These are phyloP conservation scores for Dasyprocta punctata DNA, from an alignment of 2,113 vertebrate genomes.

Conservation along the genomic window DNA sequence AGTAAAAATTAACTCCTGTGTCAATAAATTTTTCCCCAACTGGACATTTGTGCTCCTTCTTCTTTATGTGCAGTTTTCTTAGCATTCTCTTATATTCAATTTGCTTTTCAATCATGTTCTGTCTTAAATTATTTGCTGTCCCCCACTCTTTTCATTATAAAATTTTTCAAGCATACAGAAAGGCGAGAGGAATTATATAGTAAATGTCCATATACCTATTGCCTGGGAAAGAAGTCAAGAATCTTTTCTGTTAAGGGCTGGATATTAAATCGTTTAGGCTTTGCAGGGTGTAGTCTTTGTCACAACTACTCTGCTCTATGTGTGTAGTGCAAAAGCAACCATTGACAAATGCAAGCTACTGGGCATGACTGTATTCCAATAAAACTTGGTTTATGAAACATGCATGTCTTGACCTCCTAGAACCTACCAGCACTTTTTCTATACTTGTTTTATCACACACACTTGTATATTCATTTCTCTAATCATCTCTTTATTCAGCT, in stretches of 20 bases:
- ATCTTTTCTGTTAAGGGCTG: background rate
- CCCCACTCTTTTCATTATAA: background rate
- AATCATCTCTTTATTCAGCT: background rate
- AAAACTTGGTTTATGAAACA: conserved; percentile 50
- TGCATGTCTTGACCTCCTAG: background rate
- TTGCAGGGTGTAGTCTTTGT: background rate
- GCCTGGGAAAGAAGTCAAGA: background rate
- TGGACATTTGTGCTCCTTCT: background rate
- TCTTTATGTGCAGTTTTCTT: background rate
- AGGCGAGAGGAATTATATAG: background rate
- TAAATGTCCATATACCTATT: background rate
- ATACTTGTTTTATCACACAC: background rate
- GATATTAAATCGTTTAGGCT: background rate
- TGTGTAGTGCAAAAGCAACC: background rate
- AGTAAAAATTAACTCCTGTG: background rate
- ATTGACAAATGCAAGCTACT: background rate
- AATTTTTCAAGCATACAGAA: background rate
- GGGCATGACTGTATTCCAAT: background rate
- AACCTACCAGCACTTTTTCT: background rate
- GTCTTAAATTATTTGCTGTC: background rate
- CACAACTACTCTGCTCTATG: background rate
- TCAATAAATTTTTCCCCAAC: background rate
- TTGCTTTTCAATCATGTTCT: background rate
- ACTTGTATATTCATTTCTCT: background rate
- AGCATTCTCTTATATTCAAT: background rate